Conservation (phyloP, 1,140 invertebrate genomes). For the Sycobia sp. region DNA sequence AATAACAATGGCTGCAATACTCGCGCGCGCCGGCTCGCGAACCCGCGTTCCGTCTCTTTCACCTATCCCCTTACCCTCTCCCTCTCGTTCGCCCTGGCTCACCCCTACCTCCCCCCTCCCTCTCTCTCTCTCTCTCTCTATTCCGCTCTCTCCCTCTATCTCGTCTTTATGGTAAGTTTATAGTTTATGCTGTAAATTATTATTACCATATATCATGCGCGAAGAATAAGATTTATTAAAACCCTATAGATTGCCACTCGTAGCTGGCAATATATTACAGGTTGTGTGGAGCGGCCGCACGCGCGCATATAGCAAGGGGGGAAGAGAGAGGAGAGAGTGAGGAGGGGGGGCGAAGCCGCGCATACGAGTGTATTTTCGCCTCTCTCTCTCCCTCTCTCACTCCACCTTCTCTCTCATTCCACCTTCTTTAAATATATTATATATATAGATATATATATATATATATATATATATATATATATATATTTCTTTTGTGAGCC, state of each 20-base stretch:
- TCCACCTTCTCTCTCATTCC: no score
- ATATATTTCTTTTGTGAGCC: no score
- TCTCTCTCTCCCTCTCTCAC: no score
- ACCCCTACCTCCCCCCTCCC: no score
- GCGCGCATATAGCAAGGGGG: no score
- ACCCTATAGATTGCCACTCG: conserved; percentile 54
- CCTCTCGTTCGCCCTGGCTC: neutral
- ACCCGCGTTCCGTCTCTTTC: neutral
- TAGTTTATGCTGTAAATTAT: conserved; percentile 60
- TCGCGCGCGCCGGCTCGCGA: conserved; percentile 2
- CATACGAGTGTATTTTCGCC: conserved; percentile 21
- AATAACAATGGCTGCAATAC: conserved; percentile 31
- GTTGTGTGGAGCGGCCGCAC: conserved; percentile 34
- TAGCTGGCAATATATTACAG: conserved; percentile 49
- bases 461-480: no score
- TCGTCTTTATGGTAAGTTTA: conserved; percentile 49
- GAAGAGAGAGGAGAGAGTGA: no score
- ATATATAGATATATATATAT: no score
- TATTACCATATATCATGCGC: conserved; percentile 59
- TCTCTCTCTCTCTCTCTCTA: neutral
- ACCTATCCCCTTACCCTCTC: neutral
- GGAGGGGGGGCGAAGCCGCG: conserved; percentile 12
- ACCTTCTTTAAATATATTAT: no score
- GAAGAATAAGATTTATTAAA: conserved; percentile 60
- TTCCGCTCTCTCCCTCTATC: conserved; percentile 18